Conservation (phyloP, 2,113 vertebrate species). For the Rhegmatorhina hoffmannsi region DNA sequence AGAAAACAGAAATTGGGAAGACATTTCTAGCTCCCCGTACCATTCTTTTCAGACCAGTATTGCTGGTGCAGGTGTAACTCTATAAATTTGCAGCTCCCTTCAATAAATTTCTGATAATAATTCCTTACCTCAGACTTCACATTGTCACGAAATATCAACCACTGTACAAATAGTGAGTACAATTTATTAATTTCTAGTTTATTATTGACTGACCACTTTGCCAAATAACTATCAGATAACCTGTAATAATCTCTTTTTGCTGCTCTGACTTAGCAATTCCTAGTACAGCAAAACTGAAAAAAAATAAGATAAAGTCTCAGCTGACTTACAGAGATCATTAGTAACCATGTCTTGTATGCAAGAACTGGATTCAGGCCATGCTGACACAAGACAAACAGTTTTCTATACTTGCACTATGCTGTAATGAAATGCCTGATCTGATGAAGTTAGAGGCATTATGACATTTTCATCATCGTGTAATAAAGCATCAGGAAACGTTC, state of each 20-base stretch:
- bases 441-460: conserved; percentile 41
- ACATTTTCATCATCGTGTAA: conserved; percentile 39
- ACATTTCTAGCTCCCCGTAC: background rate
- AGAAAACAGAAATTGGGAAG: background rate
- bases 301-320: conserved; percentile 27
- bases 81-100: background rate
- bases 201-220: conserved; percentile 14
- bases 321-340: conserved; percentile 45
- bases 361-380: background rate
- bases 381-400: conserved; percentile 43
- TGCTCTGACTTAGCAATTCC: conserved; percentile 20
- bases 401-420: background rate
- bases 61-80: background rate
- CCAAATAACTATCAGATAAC: background rate
- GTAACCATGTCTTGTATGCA: conserved; percentile 26
- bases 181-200: conserved; percentile 36
- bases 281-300: conserved; percentile 2
- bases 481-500: conserved; percentile 53
- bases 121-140: background rate
- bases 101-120: background rate
- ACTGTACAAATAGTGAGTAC: background rate
- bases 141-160: background rate
- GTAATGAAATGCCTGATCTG: conserved; percentile 34
- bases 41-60: background rate
- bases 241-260: conserved; percentile 46